Evolutionary conservation across 2,888 invertebrate species (phyloP).

Genomic region (Elegia similella): DNA sequence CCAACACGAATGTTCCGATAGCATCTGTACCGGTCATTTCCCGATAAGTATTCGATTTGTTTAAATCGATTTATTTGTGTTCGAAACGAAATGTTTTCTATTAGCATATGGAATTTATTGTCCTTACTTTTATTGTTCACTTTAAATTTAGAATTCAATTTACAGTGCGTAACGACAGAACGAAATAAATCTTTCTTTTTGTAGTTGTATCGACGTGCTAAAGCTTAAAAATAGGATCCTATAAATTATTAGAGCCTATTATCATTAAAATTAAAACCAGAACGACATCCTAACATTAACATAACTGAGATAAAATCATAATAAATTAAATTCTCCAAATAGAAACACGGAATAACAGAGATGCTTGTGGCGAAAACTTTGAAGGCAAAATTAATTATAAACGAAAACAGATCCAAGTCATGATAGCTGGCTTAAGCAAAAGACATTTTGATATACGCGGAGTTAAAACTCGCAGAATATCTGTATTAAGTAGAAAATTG

Average conservation of each 20-base stretch:
- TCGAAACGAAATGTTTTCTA: neutral
- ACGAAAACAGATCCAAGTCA: constrained; percentile 35
- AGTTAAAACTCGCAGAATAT: constrained; percentile 8
- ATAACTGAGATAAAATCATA: constrained; percentile 30
- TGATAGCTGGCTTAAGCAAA: constrained; percentile 37
- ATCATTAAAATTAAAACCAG: constrained; percentile 1
- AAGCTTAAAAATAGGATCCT: neutral
- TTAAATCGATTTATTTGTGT: constrained; percentile 17
- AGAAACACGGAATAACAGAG: constrained; percentile 36
- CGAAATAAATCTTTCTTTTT: neutral
- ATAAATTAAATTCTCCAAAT: constrained; percentile 41
- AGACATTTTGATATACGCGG: constrained; percentile 42
- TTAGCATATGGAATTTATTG: neutral
- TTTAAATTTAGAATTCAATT: neutral
- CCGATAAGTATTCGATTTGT: constrained; percentile 16
- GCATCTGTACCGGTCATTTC: constrained; percentile 32
- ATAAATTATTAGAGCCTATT: neutral
- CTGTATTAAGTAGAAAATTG: neutral
- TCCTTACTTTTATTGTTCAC: neutral
- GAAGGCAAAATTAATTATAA: constrained; percentile 45
- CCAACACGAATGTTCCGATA: constrained; percentile 53
- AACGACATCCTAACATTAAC: constrained; percentile 12
- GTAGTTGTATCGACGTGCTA: neutral
- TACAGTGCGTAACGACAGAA: neutral
- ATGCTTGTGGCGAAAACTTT: constrained; percentile 41